A percentile compares a stretch with the other conserved stretches of the same genome.
These are phyloP conservation scores for Amyelois transitella DNA, from an alignment of 1,140 invertebrate species.

Conservation along the genomic window DNA sequence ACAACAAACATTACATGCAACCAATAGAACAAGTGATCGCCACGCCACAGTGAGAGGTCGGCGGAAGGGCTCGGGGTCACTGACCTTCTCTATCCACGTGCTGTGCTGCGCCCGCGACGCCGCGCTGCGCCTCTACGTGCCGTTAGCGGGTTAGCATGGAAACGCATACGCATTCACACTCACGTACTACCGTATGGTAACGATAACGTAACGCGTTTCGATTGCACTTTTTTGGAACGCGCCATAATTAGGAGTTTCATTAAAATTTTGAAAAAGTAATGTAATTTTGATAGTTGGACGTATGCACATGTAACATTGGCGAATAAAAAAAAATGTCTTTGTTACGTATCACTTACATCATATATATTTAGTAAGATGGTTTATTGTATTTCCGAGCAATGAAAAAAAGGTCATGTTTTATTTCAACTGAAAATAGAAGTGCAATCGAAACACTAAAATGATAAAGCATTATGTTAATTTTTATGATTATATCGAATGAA, in stretches of 20 bases:
- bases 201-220: slow-evolving; percentile 2
- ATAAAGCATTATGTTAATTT: slow-evolving; percentile 29
- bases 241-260: not conserved
- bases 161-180: slow-evolving; percentile 66
- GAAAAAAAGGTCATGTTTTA: too few relatives aligned
- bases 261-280: not conserved
- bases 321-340: too few relatives aligned
- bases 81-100: slow-evolving; percentile 86
- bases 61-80: slow-evolving; percentile 29
- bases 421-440: too few relatives aligned
- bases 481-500: slow-evolving; percentile 26
- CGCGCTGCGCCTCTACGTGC: slow-evolving; percentile 62
- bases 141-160: slow-evolving; percentile 71
- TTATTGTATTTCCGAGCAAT: too few relatives aligned
- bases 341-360: too few relatives aligned
- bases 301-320: too few relatives aligned
- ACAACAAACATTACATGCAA: slow-evolving; percentile 1
- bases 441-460: slow-evolving; percentile 18
- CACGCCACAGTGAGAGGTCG: slow-evolving; percentile 4
- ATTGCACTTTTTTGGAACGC: not conserved
- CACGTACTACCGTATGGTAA: slow-evolving; percentile 32
- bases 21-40: not conserved
- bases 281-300: too few relatives aligned
- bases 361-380: too few relatives aligned
- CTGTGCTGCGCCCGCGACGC: slow-evolving; percentile 65